Evolutionary conservation across 2,797 vertebrate genomes (phyloP), one percentile per base, ranked within the genome.

Genomic region (Coluber constrictor): DNA sequence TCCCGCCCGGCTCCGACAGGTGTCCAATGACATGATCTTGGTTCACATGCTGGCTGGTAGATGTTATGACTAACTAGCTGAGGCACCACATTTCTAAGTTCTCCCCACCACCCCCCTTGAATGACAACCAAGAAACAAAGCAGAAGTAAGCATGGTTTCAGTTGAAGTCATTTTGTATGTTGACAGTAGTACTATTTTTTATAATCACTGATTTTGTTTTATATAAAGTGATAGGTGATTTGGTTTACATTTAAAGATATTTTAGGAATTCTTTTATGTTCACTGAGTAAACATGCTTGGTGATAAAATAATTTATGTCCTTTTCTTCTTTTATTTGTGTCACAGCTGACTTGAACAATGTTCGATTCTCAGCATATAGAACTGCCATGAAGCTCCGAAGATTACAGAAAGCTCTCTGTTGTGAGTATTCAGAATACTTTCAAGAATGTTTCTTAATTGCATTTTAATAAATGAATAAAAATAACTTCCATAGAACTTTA

Each of bases 331-430:
- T 55, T 83, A 66, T 15, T 20, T 89, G 66, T 37, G 4, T 93
- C 59, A 7, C 96, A 99, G 99, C 99, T 94, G 99, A 99, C 97
- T 98, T 99, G 97, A 99, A 99, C 98, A 99, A 99, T 12, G 99
- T 99, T 92, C 98, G 99, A 59, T 99, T 99, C 98, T 99, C 99
- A 0, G 99, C 99, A 0, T 99, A 99, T 97, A 98, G 99, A 94
- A 99, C 99, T 57, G 99, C 99, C 96, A 99, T 99, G 99, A 99
- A 99, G 95, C 98, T 99, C 59, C 97, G 99, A 93, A 98, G 99
- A 95, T 98, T 99, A 97, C 99, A 99, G 98, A 99, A 99, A 96
- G 99, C 99, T 55, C 98, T 99, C 56, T 99, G 99, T 98, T 27
- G 99, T 99, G 97, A 99, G 99, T 99, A 96, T 90, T 86, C n/a